Evolutionary conservation across 1,140 invertebrate genomes (phyloP), one percentile per base, ranked within the genome.

Genomic region (Aplysia californica): DNA sequence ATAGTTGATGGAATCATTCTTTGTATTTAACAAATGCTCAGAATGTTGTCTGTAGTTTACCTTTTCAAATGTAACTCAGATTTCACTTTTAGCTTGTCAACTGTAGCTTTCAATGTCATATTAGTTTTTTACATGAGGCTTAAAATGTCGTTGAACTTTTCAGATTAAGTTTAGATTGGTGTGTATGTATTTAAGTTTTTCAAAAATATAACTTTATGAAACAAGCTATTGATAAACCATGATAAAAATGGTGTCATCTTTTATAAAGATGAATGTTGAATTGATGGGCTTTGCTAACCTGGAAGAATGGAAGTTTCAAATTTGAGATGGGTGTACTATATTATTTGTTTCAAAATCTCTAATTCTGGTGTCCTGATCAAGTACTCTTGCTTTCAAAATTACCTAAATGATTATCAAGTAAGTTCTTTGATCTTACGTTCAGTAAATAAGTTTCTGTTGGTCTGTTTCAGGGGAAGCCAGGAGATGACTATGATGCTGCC

Each of bases 381-480:
- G n/a, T n/a, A n/a, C n/a, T n/a, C n/a, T 50, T 50, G 44, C 44
- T 50, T 50, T 50, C 10, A 15, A 15, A 15, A 50, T n/a, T 15
- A 15, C n/a, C n/a, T n/a, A 50, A 15, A 10, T 15, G 10, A 50
- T 50, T 50, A 10, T 50, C n/a, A 15, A 50, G n/a, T 15, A n/a
- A 10, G n/a, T 15, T 50, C n/a, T n/a, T 15, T 50, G 44, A 50
- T 15, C 44, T 15, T n/a, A 50, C 44, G n/a, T 50, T 50, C 44
- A 50, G n/a, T 10, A n/a, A 15, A 10, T 50, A n/a, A 50, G n/a
- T 50, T 50, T 50, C 10, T 50, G 44, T 50, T n/a, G 10, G 44
- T 50, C n/a, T 61, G n/a, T 75, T 50, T 29, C 35, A 75, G 72
- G 72, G 36, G 29, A 66, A 75, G 18, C 23, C 55, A n/a, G 70